Conservation (phyloP, 1,140 invertebrate genomes). For the Diprion similis region DNA sequence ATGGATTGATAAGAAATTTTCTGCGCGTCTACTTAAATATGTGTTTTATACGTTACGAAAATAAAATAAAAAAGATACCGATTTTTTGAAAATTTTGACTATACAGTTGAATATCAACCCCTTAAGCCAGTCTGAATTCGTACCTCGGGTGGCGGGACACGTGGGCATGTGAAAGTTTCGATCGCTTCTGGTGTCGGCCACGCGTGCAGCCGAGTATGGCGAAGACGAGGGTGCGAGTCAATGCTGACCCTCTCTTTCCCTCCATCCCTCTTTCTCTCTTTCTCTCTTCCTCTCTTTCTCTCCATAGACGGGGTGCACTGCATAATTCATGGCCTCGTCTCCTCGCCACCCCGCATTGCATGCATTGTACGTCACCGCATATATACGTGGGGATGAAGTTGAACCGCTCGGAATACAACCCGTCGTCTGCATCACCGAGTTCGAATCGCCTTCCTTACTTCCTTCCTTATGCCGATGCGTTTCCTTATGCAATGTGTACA, state of each 20-base stretch:
- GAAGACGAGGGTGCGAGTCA: conserved; percentile 31
- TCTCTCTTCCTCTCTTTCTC: conserved; percentile 16
- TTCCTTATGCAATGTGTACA: no score
- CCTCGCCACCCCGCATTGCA: conserved; percentile 33
- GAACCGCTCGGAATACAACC: conserved; percentile 19
- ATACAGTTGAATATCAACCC: no score
- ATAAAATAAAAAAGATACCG: no score
- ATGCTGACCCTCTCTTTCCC: conserved; percentile 15
- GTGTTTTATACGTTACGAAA: no score
- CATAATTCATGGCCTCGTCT: conserved; percentile 54
- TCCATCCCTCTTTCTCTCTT: conserved; percentile 12
- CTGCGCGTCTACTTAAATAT: no score
- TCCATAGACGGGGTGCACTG: conserved; percentile 43
- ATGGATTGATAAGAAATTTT: no score
- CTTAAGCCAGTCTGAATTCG: no score
- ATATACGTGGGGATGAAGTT: conserved; percentile 39
- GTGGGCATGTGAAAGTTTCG: conserved; percentile 57
- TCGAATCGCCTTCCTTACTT: not conserved
- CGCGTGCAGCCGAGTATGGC: conserved; percentile 30
- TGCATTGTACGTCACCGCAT: conserved; percentile 40
- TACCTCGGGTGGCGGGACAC: conserved; percentile 48
- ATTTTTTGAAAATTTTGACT: no score
- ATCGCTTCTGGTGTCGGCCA: conserved; percentile 39
- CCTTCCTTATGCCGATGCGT: not conserved
- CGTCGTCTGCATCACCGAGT: not conserved